Percentiles rank a stretch among this genome's conserved stretches.
Conservation (phyloP, 2,797 vertebrate genomes). For the Aldrovandia affinis region DNA sequence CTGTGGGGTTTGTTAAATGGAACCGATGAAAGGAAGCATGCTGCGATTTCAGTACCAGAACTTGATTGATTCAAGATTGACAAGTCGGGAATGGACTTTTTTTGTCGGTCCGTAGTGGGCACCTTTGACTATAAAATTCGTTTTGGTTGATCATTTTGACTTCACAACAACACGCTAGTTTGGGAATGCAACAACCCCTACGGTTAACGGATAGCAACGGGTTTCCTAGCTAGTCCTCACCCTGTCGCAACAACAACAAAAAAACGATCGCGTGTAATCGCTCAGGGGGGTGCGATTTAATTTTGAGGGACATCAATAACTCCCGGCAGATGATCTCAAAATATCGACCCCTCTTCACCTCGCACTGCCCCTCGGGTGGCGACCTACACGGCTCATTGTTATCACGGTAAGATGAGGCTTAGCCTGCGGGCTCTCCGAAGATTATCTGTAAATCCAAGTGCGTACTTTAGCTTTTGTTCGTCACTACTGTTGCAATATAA, state of each 20-base stretch:
- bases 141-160: not conserved
- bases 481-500: not conserved
- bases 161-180: not conserved
- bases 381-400: constrained; percentile 1
- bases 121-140: not conserved
- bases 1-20: not conserved
- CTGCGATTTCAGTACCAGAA: not conserved
- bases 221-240: not conserved
- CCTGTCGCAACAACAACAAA: not conserved
- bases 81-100: too few species aligned
- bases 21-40: not conserved
- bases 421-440: not conserved
- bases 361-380: not conserved
- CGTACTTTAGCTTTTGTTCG: constrained; percentile 1
- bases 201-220: not conserved
- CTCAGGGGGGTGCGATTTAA: constrained; percentile 58
- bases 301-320: constrained; percentile 60
- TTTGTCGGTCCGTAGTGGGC: not conserved
- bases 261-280: constrained; percentile 54
- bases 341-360: constrained; percentile 49
- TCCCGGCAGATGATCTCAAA: constrained; percentile 46
- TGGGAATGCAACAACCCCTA: not conserved
- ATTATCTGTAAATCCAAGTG: not conserved
- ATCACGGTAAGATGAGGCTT: not conserved
- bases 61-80: not conserved